phyloP scores from a whole-genome alignment of 2,888 invertebrate species.

The Clusia tigrina region DNA sequence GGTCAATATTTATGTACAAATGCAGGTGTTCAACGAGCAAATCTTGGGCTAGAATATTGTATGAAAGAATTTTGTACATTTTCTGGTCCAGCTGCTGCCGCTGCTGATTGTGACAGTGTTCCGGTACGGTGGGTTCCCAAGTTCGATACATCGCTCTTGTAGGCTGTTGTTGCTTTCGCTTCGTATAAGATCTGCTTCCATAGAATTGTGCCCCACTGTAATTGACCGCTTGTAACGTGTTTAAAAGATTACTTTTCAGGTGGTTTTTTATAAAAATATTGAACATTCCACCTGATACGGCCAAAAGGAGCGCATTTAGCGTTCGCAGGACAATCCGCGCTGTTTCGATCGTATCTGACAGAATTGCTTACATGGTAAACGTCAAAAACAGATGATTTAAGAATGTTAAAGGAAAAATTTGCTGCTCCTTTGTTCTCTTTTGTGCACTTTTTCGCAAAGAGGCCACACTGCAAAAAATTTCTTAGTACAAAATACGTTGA shows the following conservation, averaged over 20 bases:
- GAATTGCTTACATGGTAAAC: too few species aligned
- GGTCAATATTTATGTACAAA: slow-evolving; percentile 73
- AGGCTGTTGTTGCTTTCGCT: not conserved
- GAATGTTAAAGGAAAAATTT: too few species aligned
- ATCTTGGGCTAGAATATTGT: slow-evolving; percentile 89
- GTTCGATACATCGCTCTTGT: not conserved
- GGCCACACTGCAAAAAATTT: too few species aligned
- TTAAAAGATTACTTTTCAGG: not conserved
- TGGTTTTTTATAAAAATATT: not conserved
- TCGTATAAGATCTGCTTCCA: not conserved
- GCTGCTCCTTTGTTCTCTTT: too few species aligned
- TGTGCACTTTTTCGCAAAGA: too few species aligned
- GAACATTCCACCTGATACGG: not conserved
- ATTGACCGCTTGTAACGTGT: not conserved
- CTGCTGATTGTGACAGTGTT: not conserved
- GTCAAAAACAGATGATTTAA: not conserved
- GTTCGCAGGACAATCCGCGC: too few species aligned
- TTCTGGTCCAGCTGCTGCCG: not conserved
- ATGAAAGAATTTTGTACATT: slow-evolving; percentile 77
- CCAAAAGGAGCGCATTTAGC: not conserved
- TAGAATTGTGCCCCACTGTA: not conserved
- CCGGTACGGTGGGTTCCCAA: not conserved
- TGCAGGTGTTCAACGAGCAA: slow-evolving; percentile 77
- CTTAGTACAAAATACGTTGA: too few species aligned
- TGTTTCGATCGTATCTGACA: too few species aligned